Percentiles rank a stretch among this genome's conserved stretches.
These are phyloP conservation scores for Carcina quercana DNA, from an alignment of 2,888 invertebrate species.

Conservation along the genomic window DNA sequence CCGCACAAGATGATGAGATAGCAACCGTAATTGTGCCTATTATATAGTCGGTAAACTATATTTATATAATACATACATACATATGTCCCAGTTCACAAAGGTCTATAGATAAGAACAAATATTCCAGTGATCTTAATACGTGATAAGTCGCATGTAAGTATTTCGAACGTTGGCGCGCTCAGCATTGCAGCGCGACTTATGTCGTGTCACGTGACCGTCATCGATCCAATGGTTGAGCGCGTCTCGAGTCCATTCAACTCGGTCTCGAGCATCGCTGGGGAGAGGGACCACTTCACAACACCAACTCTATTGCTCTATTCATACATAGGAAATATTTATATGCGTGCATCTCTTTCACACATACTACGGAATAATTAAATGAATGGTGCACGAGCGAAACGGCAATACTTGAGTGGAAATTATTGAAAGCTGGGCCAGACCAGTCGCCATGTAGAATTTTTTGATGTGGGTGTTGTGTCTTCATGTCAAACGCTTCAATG, in stretches of 20 bases:
- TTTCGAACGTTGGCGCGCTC: slow-evolving; percentile 43
- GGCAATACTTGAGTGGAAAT: slow-evolving; percentile 67
- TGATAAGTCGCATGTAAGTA: no score
- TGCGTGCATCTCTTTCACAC: slow-evolving; percentile 55
- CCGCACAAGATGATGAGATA: no score
- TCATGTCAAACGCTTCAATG: slow-evolving; percentile 70
- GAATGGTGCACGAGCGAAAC: slow-evolving; percentile 70
- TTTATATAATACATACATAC: no score
- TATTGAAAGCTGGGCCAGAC: slow-evolving; percentile 58
- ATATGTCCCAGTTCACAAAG: no score
- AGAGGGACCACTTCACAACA: slow-evolving; percentile 66
- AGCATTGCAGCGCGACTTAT: slow-evolving; percentile 38
- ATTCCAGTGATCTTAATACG: no score
- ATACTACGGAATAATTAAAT: slow-evolving; percentile 67
- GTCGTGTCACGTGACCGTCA: slow-evolving; percentile 67
- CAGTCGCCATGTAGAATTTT: slow-evolving; percentile 70
- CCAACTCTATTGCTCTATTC: slow-evolving; percentile 71
- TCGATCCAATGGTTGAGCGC: slow-evolving; percentile 74
- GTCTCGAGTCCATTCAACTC: slow-evolving; percentile 76
- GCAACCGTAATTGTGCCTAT: no score
- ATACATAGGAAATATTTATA: slow-evolving; percentile 68
- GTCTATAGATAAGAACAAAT: no score
- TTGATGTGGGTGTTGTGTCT: slow-evolving; percentile 73
- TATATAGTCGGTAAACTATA: no score
- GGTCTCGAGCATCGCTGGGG: slow-evolving; percentile 40